Percentiles rank a stretch among this genome's conserved stretches.
Conservation (phyloP, 2,888 invertebrate species). For the Macrophya annulata region DNA sequence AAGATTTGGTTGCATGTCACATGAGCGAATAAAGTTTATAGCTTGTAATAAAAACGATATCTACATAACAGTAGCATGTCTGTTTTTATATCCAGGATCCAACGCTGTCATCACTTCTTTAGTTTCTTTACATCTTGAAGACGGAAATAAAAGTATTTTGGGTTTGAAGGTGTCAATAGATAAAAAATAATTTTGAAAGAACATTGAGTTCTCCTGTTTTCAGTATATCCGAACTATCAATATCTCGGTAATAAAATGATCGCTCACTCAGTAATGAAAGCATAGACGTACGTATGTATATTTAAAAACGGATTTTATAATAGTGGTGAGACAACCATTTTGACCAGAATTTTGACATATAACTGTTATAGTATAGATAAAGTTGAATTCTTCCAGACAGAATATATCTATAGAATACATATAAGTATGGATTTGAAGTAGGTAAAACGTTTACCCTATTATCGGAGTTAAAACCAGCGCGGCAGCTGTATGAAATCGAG, state of each 20-base stretch:
- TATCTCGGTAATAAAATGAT: background rate
- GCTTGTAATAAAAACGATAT: slow-evolving; percentile 42
- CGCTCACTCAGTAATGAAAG: too few relatives aligned
- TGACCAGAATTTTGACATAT: background rate
- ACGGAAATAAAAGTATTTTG: background rate
- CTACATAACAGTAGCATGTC: slow-evolving; percentile 24
- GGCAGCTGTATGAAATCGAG: background rate
- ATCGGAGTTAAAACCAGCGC: background rate
- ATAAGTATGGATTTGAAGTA: slow-evolving; percentile 11
- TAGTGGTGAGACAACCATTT: background rate
- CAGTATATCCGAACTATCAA: background rate
- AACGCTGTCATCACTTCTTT: slow-evolving; percentile 13
- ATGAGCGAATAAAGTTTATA: slow-evolving; percentile 45
- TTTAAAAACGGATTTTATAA: background rate
- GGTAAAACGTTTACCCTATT: slow-evolving; percentile 16
- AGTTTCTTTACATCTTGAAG: slow-evolving; percentile 8
- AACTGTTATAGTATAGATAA: background rate
- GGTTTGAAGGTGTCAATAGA: background rate
- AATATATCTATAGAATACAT: background rate
- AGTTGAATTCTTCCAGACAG: background rate
- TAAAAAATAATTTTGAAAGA: background rate
- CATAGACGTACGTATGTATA: background rate
- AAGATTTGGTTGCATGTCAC: slow-evolving; percentile 30
- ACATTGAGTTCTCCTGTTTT: background rate
- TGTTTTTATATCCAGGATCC: slow-evolving; percentile 26